Evolutionary conservation across 2,888 invertebrate species (phyloP).

Genomic region (Dimorphilus gyrociliatus): DNA sequence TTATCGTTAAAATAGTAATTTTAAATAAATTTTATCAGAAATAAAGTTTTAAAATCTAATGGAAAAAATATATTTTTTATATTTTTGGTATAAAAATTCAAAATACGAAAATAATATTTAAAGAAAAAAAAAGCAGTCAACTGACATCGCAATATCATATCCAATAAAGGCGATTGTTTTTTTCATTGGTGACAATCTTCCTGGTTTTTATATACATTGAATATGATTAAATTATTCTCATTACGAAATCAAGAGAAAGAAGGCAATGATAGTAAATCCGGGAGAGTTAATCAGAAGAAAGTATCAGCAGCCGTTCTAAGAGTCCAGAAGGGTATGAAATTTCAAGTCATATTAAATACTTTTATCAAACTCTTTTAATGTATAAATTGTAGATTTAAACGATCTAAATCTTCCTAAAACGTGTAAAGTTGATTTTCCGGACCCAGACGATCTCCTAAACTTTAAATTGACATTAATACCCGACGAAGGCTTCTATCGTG

Average conservation of each 20-base stretch:
- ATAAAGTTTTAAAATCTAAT: too few species aligned
- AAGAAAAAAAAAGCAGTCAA: too few species aligned
- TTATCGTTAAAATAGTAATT: too few species aligned
- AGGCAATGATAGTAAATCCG: slow-evolving; percentile 39
- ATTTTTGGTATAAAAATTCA: too few species aligned
- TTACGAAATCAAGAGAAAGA: slow-evolving; percentile 96
- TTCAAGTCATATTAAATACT: not conserved
- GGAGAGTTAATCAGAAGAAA: slow-evolving; percentile 45
- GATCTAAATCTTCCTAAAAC: slow-evolving; percentile 93
- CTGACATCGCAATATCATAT: too few species aligned
- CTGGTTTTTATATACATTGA: too few species aligned
- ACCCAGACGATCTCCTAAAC: slow-evolving; percentile 82
- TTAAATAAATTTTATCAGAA: too few species aligned
- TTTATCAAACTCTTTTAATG: slow-evolving; percentile 2
- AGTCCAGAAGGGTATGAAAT: slow-evolving; percentile 72
- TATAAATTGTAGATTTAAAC: slow-evolving; percentile 65
- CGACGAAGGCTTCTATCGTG: slow-evolving; percentile 90
- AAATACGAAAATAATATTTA: too few species aligned
- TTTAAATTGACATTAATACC: slow-evolving; percentile 91
- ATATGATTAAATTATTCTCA: slow-evolving; percentile 93
- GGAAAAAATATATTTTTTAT: too few species aligned
- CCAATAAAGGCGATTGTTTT: too few species aligned
- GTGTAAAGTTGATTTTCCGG: slow-evolving; percentile 84
- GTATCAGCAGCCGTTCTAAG: slow-evolving; percentile 90
- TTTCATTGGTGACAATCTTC: too few species aligned